phyloP scores from a whole-genome alignment of 2,113 vertebrate genomes.

The Progne subis region DNA sequence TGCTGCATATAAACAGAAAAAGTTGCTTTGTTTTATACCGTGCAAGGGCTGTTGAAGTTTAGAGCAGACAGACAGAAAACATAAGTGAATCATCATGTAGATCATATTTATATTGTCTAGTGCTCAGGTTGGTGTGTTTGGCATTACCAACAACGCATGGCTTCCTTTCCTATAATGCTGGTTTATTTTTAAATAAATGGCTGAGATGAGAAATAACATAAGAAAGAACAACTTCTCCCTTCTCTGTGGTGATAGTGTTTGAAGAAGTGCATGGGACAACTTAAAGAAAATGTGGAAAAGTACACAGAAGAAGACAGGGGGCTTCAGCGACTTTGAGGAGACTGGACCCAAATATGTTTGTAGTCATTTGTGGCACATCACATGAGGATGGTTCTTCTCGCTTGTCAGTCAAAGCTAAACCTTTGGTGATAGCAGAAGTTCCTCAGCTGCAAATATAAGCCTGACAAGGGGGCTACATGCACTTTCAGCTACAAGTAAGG shows the following conservation, averaged over 20 bases:
- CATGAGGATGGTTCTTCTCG: background rate
- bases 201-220: too few relatives aligned
- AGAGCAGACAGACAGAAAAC: conserved; percentile 14
- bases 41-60: background rate
- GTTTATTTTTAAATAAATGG: conserved; percentile 23
- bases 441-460: background rate
- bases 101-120: conserved; percentile 52
- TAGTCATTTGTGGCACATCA: background rate
- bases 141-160: conserved; percentile 24
- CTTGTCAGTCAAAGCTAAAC: background rate
- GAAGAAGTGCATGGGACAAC: background rate
- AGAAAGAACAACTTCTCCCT: background rate
- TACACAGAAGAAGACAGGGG: background rate
- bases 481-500: background rate
- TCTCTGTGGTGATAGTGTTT: background rate
- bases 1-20: background rate
- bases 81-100: conserved; percentile 43
- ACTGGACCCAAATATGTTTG: background rate
- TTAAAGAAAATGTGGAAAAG: background rate
- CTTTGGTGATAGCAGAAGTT: background rate
- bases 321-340: background rate
- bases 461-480: background rate
- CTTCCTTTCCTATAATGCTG: conserved; percentile 26
- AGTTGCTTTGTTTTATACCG: background rate
- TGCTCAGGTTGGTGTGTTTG: conserved; percentile 37